These are phyloP conservation scores for Eulithis testata DNA, from an alignment of 2,888 invertebrate genomes.

Conservation along the genomic window DNA sequence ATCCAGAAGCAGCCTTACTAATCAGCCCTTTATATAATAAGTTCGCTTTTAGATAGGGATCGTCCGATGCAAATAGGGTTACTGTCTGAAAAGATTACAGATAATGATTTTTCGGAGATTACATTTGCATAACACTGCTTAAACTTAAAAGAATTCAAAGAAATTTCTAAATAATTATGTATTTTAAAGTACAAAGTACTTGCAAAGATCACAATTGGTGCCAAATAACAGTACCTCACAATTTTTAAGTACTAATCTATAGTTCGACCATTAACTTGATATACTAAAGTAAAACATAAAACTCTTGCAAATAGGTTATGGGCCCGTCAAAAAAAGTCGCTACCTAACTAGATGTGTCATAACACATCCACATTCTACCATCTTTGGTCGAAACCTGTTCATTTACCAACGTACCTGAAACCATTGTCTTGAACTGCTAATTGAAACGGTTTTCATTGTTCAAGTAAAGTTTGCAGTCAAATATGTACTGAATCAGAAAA, in stretches of 20 bases:
- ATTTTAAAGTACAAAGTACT: too few species aligned
- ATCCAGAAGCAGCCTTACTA: conserved; percentile 49
- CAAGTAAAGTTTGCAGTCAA: conserved; percentile 39
- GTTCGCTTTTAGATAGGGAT: conserved; percentile 33
- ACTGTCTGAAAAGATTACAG: neutral
- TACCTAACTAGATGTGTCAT: neutral
- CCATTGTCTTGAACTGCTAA: conserved; percentile 23
- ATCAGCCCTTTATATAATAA: conserved; percentile 39
- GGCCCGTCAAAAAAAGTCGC: too few species aligned
- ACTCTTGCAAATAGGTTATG: too few species aligned
- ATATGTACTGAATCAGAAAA: conserved; percentile 37
- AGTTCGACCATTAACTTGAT: too few species aligned
- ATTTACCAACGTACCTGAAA: conserved; percentile 1
- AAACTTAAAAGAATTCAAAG: too few species aligned
- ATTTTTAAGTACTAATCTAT: too few species aligned
- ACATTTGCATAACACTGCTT: neutral
- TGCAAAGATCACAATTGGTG: too few species aligned
- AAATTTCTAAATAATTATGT: too few species aligned
- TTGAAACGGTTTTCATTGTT: conserved; percentile 29
- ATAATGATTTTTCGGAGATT: neutral
- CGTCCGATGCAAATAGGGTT: conserved; percentile 1
- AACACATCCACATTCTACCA: neutral
- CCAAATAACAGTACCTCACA: too few species aligned
- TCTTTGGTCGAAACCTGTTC: neutral
- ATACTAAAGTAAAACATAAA: too few species aligned